Percentiles rank a stretch among this genome's conserved stretches.
Conservation (phyloP, 2,888 invertebrate species). For the Pseudolycoriella hygida region DNA sequence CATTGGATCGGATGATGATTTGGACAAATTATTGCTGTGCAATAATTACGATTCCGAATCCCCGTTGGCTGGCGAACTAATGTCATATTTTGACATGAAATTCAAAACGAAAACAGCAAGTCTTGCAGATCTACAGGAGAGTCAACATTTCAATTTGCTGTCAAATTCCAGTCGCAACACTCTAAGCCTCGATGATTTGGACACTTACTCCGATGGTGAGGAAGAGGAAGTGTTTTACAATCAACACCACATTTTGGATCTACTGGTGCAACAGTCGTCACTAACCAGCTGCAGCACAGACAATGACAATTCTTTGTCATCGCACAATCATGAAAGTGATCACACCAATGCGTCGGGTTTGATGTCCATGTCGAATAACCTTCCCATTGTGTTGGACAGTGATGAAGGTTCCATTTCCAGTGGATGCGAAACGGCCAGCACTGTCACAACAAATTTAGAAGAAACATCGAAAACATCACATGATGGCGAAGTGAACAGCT, state of each 20-base stretch:
- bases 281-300: background rate
- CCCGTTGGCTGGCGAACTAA: constrained; percentile 23
- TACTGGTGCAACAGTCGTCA: constrained; percentile 1
- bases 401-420: constrained; percentile 63
- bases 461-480: constrained; percentile 27
- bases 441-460: constrained; percentile 37
- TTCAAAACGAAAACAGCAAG: constrained; percentile 18
- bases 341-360: background rate
- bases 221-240: constrained; percentile 22
- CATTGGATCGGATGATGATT: constrained; percentile 23
- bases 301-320: constrained; percentile 2
- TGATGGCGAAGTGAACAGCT: constrained; percentile 11
- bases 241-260: constrained; percentile 11
- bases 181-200: constrained; percentile 13
- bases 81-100: constrained; percentile 28
- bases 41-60: constrained; percentile 21
- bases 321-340: background rate
- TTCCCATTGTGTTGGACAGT: constrained; percentile 42
- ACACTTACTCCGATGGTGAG: constrained; percentile 8
- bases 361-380: constrained; percentile 12
- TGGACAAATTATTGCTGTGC: constrained; percentile 24
- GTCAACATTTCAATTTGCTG: constrained; percentile 2
- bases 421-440: constrained; percentile 65
- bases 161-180: background rate
- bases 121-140: constrained; percentile 19